Base-by-base conservation (phyloP, 1,140 invertebrate species). In the Diabrotica virgifera region DNA sequence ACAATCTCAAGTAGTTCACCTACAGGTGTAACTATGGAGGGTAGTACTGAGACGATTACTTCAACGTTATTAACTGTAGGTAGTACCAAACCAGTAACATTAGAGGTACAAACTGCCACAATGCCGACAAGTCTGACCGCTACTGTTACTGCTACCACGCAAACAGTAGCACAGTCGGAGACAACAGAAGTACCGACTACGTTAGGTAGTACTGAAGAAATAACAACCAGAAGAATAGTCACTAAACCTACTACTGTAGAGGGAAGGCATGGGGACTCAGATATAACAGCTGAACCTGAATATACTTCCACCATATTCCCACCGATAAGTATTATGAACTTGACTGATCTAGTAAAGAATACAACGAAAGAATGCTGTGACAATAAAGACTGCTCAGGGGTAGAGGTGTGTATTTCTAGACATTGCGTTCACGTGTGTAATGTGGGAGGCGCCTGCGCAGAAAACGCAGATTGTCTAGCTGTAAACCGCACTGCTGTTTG, bases 401-500 rank as follows among this genome's bases (percentile, higher is more conserved):
- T 85, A 62, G 84, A 86, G 71, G 84, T 85, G 57, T 92, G 89
- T 78, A 80, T 87, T 62, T 82, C 81, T 72, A 86, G 84, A 73
- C 85, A 86, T 78, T 93, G 91, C 77, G 80, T 86, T 77, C 87
- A 91, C 80, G 89, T 89, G 65, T 93, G 91, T 76, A 78, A 83
- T 70, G 78, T 76, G 66, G 79, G 74, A 56, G 85, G 83, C 62
- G 85, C 85, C 57, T 93, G 90, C 79, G 88, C 87, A 68, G 79
- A 85, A 68, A 86, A 86, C 70, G 85, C 88, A 55, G 79, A 86
- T 66, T 93, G 90, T 80, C 83, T 82, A 55, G 86, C 86, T 52
- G 81, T 85, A 63, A 87, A 89, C 79, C 89, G 91, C 78, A 82
- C 84, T 60, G 85, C 88, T 51, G 83, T 86, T 62, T 92, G 90